A percentile compares a stretch with the other conserved stretches of the same genome.
Evolutionary conservation across 2,797 vertebrate species (phyloP).

Genomic region (Gobio occitaniae): DNA sequence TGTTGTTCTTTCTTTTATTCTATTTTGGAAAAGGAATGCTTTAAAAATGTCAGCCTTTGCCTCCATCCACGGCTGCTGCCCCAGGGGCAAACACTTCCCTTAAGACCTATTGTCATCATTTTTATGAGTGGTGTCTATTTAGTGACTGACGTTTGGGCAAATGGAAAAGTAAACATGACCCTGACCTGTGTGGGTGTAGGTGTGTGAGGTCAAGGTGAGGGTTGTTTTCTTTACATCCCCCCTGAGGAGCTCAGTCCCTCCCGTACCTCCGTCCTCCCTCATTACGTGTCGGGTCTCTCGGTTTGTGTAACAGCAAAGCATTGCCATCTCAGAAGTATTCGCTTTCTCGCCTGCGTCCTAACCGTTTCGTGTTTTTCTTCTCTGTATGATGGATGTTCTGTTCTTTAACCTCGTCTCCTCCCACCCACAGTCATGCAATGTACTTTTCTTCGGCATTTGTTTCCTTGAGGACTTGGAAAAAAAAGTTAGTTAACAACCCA

Average conservation of each 20-base stretch:
- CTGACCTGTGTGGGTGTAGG: conserved; percentile 47
- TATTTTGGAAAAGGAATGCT: conserved; percentile 44
- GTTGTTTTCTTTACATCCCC: conserved; percentile 42
- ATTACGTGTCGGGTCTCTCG: conserved; percentile 34
- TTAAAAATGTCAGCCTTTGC: conserved; percentile 19
- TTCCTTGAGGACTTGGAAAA: conserved; percentile 44
- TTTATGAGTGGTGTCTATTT: conserved; percentile 46
- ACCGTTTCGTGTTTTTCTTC: conserved; percentile 34
- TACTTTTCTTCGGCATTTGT: conserved; percentile 40
- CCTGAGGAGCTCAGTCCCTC: conserved; percentile 25
- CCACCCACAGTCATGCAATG: conserved; percentile 21
- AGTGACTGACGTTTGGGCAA: conserved; percentile 52
- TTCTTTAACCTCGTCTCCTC: conserved; percentile 47
- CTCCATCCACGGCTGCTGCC: conserved; percentile 6
- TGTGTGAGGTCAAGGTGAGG: conserved; percentile 43
- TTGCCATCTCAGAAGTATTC: conserved; percentile 44
- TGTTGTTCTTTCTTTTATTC: conserved; percentile 45
- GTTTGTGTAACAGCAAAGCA: conserved; percentile 52
- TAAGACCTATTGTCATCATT: conserved; percentile 52
- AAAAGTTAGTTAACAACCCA: conserved; percentile 52
- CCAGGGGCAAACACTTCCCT: conserved; percentile 28
- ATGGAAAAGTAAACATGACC: conserved; percentile 62
- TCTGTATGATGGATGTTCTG: conserved; percentile 59
- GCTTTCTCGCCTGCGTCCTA: conserved; percentile 39
- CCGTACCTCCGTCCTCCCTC: conserved; percentile 18